phyloP scores from a whole-genome alignment of 2,888 invertebrate species.

The Epinotia bilunana region DNA sequence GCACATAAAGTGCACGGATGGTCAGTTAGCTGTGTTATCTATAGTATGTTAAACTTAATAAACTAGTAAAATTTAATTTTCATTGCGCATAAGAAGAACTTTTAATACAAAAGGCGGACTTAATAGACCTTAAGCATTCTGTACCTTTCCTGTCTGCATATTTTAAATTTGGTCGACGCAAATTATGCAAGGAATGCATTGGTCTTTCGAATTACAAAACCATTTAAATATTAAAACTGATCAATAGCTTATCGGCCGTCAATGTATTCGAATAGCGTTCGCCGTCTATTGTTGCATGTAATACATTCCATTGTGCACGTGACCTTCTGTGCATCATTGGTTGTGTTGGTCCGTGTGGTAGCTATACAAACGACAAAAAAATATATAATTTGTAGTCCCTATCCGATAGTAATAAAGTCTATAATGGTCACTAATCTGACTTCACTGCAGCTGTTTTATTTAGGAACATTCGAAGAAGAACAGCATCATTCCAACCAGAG shows the following conservation, averaged over 20 bases:
- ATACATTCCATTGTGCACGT: conserved; percentile 72
- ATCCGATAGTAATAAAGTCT: neutral
- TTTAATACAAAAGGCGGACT: neutral
- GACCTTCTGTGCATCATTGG: conserved; percentile 67
- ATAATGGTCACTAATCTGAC: neutral
- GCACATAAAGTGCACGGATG: too few species aligned
- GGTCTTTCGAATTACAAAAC: conserved; percentile 31
- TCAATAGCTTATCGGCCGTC: conserved; percentile 49
- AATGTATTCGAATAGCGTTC: conserved; percentile 68
- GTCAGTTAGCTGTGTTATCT: too few species aligned
- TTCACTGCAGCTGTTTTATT: conserved; percentile 10
- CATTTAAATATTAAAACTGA: conserved; percentile 43
- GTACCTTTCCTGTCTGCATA: conserved; percentile 6
- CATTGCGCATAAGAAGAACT: too few species aligned
- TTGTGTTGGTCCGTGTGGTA: conserved; percentile 52
- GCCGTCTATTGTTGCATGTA: conserved; percentile 64
- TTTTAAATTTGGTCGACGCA: neutral
- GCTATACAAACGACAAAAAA: conserved; percentile 28
- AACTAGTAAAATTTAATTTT: too few species aligned
- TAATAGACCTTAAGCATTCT: neutral
- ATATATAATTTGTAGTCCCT: conserved; percentile 6
- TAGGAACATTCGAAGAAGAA: neutral
- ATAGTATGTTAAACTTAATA: too few species aligned
- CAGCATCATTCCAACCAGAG: neutral
- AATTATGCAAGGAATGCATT: conserved; percentile 31